Base-by-base conservation (phyloP, 2,888 invertebrate genomes). In the Timandra comae region DNA sequence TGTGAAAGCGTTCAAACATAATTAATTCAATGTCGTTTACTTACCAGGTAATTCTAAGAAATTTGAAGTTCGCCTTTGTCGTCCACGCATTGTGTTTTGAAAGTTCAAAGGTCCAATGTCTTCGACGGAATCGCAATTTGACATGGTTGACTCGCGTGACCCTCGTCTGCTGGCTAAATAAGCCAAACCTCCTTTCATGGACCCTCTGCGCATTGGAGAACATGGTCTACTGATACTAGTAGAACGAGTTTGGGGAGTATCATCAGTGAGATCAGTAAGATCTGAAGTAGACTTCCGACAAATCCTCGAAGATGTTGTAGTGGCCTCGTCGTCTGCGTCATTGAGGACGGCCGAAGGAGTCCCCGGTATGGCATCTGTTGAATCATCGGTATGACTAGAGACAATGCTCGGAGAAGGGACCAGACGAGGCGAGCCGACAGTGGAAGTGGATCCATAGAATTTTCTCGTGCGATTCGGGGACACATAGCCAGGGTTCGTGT, bases 41-140 rank as follows among this genome's bases (percentile, higher is more conserved):
- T 80, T 69, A 95, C 95, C 93, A 71, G 95, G 95, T 50, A 95
- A 74, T 69, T 95, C 95, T 30, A 95, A 84, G 65, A 95, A 95
- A 76, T 95, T 95, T 1, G 95, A 95, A 2, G 94, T 95, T 49
- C 95, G 85, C 13, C 95, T 81, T 63, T 94, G 94, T 9, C 93
- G 87, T 1, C 92, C 92, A 2, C 94, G 88, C 51, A 91, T 90
- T 12, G 93, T 92, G 44, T 91, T 90, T 60, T 92, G 92, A 70
- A 94, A 94, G 70, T 93, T 93, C 41, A 93, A 74, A 4, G 94
- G 94, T 0, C 93, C 94, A 30, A 94, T 90, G 53, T 93, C 94
- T 66, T 94, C 94, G 0, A 82, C 84, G 0, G 85, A 85, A 43
- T 85, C 85, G 33, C 82, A 85, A 56, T 93, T 93, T 1, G 93